These are phyloP conservation scores for Laterallus jamaicensis DNA, from an alignment of 2,113 vertebrate genomes.

Conservation along the genomic window DNA sequence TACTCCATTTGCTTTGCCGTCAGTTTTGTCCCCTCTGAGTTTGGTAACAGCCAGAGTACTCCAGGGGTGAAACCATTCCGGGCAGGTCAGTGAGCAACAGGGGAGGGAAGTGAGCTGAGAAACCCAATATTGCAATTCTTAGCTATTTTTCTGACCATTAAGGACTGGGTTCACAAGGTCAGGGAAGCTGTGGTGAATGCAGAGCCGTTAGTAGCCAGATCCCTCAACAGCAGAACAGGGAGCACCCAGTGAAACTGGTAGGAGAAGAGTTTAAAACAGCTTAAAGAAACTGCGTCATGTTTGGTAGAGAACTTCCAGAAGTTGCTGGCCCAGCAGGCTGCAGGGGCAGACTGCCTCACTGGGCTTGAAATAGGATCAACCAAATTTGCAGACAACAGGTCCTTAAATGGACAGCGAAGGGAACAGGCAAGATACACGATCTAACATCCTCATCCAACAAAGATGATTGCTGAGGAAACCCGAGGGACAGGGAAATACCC, in stretches of 20 bases:
- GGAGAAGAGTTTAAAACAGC: neutral
- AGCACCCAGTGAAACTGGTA: neutral
- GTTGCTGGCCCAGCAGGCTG: neutral
- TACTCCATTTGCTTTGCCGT: neutral
- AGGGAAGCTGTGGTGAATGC: neutral
- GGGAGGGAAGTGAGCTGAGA: neutral
- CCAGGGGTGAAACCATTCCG: neutral
- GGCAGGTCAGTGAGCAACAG: neutral
- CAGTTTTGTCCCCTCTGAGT: neutral
- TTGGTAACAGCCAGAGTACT: constrained; percentile 8
- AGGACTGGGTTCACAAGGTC: neutral
- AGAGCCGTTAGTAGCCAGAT: neutral
- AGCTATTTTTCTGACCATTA: neutral
- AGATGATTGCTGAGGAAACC: neutral
- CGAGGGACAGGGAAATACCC: neutral
- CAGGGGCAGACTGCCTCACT: neutral
- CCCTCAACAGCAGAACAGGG: neutral
- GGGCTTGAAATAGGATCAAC: neutral
- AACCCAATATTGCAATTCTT: neutral
- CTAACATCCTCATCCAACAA: neutral
- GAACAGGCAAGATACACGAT: neutral
- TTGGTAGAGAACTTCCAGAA: neutral
- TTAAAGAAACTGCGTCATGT: neutral
- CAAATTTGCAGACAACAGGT: neutral
- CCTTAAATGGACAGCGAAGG: neutral